Conservation (phyloP, 1,140 invertebrate species). For the Colletes latitarsis region DNA sequence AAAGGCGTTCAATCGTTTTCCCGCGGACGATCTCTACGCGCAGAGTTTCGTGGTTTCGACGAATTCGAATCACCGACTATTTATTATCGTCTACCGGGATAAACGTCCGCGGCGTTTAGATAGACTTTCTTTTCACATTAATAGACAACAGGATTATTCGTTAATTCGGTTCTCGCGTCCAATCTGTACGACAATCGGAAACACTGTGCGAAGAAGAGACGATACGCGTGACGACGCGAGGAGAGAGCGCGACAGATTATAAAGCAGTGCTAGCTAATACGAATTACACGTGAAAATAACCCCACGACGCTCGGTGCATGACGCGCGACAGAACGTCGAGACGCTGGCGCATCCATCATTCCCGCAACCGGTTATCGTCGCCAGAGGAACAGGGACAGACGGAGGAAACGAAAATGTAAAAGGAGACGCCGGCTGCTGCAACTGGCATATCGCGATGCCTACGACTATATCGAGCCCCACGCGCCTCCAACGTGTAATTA, state of each 20-base stretch:
- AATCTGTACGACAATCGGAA: too few relatives aligned
- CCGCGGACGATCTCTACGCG: neutral
- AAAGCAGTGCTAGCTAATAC: constrained; percentile 66
- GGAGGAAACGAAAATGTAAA: constrained; percentile 40
- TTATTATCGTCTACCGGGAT: too few relatives aligned
- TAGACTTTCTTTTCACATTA: too few relatives aligned
- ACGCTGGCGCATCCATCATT: constrained; percentile 74
- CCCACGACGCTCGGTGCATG: constrained; percentile 72
- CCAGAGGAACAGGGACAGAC: constrained; percentile 29
- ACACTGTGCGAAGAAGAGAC: neutral
- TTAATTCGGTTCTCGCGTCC: too few relatives aligned
- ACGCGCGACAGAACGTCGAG: constrained; percentile 72
- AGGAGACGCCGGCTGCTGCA: constrained; percentile 11
- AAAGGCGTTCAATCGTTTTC: neutral
- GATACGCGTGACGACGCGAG: neutral
- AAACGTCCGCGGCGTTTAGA: too few relatives aligned
- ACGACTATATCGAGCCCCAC: constrained; percentile 41
- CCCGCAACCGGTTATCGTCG: constrained; percentile 64
- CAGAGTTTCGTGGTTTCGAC: neutral
- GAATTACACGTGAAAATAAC: constrained; percentile 77
- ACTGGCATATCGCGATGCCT: neutral
- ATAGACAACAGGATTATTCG: too few relatives aligned
- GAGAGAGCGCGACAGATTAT: constrained; percentile 46
- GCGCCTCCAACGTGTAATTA: constrained; percentile 36
- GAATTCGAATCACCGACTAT: neutral